Evolutionary conservation across 2,113 vertebrate genomes (phyloP), one percentile per base, ranked within the genome.

Genomic region (Mastomys coucha): DNA sequence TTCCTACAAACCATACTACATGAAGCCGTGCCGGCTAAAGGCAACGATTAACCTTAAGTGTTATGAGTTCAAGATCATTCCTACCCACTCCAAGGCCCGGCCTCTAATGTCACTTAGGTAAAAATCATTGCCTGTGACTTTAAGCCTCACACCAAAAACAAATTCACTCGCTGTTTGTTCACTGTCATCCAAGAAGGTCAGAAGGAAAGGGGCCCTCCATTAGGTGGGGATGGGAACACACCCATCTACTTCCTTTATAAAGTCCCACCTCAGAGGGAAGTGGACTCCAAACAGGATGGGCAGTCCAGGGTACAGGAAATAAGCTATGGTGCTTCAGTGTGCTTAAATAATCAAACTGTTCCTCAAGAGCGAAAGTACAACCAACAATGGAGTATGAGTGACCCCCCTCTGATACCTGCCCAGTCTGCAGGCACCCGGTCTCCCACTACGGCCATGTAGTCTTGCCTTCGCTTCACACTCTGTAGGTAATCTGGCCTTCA

Each of bases 281-380:
- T 63, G 33, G 33, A 88, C 28, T 49, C 13, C 51, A 96, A 96
- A 91, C 84, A 58, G 49, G 56, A 91, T 70, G 90, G 56, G 56
- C 39, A 63, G 24, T 60, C 49, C 4, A 42, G 60, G 49, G 31
- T 53, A n/a, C 24, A 72, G 88, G 76, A 96, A 75, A 75, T 84
- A 77, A 31, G 13, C 84, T 77, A 2, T 51, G 26, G 42, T 26
- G 28, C 20, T 82, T 85, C 42, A 10, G 9, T 70, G 84, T 17
- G 1, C 80, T 84, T 49, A 88, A 91, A 65, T 91, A 90, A 88
- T 60, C 70, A 85, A 90, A 93, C 53, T 36, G n/a, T 88, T 77
- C 75, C 69, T 96, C 78, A 39, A 72, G 88, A 84, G 36, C 86
- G 63, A 95, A 87, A 75, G 60, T 53, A 89, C 93, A 96, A 76